These are phyloP conservation scores for Heliocidaris erythrogramma DNA, from an alignment of 35 echinoderm and acorn worm species.

Conservation along the genomic window DNA sequence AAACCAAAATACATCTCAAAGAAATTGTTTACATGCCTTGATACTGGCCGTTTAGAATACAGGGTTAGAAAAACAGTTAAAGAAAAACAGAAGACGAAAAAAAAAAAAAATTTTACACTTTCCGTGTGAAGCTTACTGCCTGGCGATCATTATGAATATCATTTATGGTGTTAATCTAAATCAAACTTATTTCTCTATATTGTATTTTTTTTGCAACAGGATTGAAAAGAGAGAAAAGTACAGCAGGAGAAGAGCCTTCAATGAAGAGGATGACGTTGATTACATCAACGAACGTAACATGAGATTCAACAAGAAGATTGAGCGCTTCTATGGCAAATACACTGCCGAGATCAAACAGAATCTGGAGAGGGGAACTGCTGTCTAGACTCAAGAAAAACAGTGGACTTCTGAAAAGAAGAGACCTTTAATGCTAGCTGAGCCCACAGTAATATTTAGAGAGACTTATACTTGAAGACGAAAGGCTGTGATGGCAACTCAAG, in stretches of 20 bases:
- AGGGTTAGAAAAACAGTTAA: neutral
- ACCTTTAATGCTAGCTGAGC: no score
- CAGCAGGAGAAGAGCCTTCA: slow-evolving; percentile 89
- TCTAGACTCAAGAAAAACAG: slow-evolving; percentile 49
- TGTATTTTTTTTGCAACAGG: slow-evolving; percentile 50
- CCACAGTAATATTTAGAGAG: no score
- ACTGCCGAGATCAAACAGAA: slow-evolving; percentile 98
- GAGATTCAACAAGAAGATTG: slow-evolving; percentile 97
- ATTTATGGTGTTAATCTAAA: neutral
- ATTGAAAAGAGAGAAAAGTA: slow-evolving; percentile 88
- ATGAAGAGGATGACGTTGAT: slow-evolving; percentile 96
- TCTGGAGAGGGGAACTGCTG: slow-evolving; percentile 95
- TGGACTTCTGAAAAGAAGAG: no score
- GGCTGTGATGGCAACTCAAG: no score
- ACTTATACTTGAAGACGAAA: no score
- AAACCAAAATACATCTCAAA: no score
- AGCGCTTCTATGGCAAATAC: slow-evolving; percentile 97
- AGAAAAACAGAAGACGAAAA: no score
- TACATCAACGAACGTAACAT: slow-evolving; percentile 99
- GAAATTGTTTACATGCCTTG: neutral
- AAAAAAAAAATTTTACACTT: neutral
- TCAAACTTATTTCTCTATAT: neutral
- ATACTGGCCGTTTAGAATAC: neutral
- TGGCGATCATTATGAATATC: no score
- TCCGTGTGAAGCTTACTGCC: neutral